Base-by-base conservation (phyloP, 2,888 invertebrate genomes). In the Plagiodera versicolora region DNA sequence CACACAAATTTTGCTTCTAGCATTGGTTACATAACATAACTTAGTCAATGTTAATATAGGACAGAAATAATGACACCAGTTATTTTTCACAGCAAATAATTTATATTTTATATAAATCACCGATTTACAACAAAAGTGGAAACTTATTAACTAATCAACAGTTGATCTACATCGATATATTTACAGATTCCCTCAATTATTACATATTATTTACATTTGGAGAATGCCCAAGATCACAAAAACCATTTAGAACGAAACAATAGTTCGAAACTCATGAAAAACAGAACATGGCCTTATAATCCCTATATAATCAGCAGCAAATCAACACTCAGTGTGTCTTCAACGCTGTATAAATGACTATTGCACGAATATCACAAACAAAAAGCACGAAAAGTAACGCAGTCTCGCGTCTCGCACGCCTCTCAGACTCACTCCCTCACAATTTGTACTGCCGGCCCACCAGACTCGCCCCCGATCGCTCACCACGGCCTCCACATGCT, bases 401-500 rank as follows among this genome's bases (percentile, higher is more conserved):
- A 18, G 17, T 14, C 24, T 17, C 32, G 39, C 16, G 10, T 10
- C 20, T 14, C 5, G 19, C 35, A 39, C 20, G 20, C 35, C 16
- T n/a, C 51, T 16, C 20, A 39, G 35, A 6, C 14, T 39, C 24
- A 9, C 24, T 19, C 24, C 49, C 32, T 17, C 1, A 30, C n/a
- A 16, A 28, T 52, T 52, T 52, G 20, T 52, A 52, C 52, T 8
- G 39, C 52, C 20, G 39, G 17, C 19, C 18, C 14, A 52, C 52
- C 52, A 52, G 39, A 52, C 16, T 19, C 19, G 6, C 2, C 35
- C 44, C 24, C 16, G 1, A 18, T 35, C 39, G 10, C n/a, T 65
- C 58, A 84, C 84, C 84, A 84, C 53, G 84, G 84, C 61, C 84
- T 77, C 84, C 84, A 84, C 83, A 84, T 83, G 11, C 39, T 39